These are phyloP conservation scores for Metopia argyrocephala DNA, from an alignment of 2,888 invertebrate species.

Conservation along the genomic window DNA sequence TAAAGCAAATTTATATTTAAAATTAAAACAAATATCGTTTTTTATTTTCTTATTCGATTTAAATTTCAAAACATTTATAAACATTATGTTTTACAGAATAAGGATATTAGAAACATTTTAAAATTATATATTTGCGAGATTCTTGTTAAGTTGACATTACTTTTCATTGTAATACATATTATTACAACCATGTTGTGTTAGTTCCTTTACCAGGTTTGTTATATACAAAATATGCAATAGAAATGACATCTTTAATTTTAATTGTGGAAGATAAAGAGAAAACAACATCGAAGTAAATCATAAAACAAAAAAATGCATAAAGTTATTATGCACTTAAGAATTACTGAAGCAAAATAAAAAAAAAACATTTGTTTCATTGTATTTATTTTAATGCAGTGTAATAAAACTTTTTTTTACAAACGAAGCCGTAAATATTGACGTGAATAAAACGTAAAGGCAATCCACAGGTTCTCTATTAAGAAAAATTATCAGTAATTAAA, in stretches of 20 bases:
- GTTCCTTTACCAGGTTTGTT: neutral
- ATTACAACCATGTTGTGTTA: neutral
- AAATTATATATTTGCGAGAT: too few relatives aligned
- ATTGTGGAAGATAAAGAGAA: constrained; percentile 14
- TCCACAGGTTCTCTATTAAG: neutral
- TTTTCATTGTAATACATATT: neutral
- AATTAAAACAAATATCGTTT: too few relatives aligned
- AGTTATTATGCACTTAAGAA: constrained; percentile 27
- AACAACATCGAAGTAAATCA: constrained; percentile 19
- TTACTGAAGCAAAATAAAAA: neutral
- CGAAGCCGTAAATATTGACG: too few relatives aligned
- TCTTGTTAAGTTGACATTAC: neutral
- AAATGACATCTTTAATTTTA: constrained; percentile 20
- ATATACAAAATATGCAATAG: constrained; percentile 24
- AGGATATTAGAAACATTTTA: too few relatives aligned
- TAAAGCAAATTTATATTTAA: too few relatives aligned
- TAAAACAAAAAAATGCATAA: constrained; percentile 7
- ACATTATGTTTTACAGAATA: too few relatives aligned
- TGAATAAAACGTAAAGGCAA: neutral
- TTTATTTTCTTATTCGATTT: too few relatives aligned
- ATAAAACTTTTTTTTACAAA: too few relatives aligned
- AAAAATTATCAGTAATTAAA: constrained; percentile 14
- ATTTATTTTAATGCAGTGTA: too few relatives aligned
- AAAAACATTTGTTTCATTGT: too few relatives aligned
- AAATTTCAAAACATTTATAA: too few relatives aligned